These are phyloP conservation scores for Triplophysa rosa DNA, from an alignment of 2,113 vertebrate genomes.

Conservation along the genomic window DNA sequence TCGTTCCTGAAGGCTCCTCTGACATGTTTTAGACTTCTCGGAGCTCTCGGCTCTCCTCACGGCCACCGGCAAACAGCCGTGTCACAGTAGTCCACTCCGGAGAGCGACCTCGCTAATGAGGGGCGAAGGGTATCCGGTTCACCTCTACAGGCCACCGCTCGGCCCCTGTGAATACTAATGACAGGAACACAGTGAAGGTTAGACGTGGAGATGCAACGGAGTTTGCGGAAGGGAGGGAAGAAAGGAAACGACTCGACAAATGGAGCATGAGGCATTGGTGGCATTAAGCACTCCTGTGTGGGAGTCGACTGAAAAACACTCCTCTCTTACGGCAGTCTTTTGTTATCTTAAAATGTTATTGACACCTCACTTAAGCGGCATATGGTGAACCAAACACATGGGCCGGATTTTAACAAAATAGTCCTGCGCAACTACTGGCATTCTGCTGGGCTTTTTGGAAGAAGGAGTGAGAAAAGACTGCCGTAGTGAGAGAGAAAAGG, in stretches of 20 bases:
- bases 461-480: conserved; percentile 3
- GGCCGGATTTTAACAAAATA: conserved; percentile 49
- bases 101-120: conserved; percentile 63
- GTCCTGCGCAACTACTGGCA: conserved; percentile 26
- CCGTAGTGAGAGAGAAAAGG: not conserved
- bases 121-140: conserved; percentile 55
- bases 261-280: conserved; percentile 45
- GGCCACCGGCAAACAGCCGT: conserved; percentile 6
- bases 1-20: conserved; percentile 37
- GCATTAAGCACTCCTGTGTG: conserved; percentile 49
- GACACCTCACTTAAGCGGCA: conserved; percentile 54
- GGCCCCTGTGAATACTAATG: conserved; percentile 59
- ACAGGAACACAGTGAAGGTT: conserved; percentile 56
- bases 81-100: conserved; percentile 57
- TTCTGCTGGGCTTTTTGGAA: conserved; percentile 12
- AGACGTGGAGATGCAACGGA: conserved; percentile 40
- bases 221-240: conserved; percentile 6
- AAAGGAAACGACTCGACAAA: conserved; percentile 32
- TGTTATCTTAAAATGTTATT: conserved; percentile 57
- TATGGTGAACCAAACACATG: conserved; percentile 43
- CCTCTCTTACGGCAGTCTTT: conserved; percentile 37
- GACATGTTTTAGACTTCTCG: conserved; percentile 56
- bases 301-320: conserved; percentile 47
- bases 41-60: conserved; percentile 6
- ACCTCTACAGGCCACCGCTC: conserved; percentile 55